These are phyloP conservation scores for Zenarchopterus dispar DNA, from an alignment of 2,797 vertebrate genomes.

Conservation along the genomic window DNA sequence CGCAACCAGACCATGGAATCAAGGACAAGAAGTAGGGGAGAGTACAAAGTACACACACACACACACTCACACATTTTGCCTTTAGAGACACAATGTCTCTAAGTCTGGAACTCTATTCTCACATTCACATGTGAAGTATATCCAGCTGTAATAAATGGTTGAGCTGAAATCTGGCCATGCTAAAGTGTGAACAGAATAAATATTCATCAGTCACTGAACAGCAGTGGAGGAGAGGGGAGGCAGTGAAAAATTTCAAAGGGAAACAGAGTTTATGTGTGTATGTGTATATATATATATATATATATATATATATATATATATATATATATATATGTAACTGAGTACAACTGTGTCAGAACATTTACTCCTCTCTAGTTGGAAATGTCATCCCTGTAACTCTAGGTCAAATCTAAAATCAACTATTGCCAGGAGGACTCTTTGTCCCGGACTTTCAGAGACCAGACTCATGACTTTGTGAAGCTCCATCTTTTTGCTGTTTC, in stretches of 20 bases:
- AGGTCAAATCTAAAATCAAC: conserved; percentile 54
- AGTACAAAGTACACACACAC: conserved; percentile 15
- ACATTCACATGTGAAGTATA: conserved; percentile 43
- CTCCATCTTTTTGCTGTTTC: conserved; percentile 10
- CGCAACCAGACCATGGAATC: conserved; percentile 59
- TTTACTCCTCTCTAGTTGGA: conserved; percentile 41
- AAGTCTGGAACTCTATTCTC: conserved; percentile 43
- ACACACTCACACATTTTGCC: conserved; percentile 26
- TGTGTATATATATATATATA: no score
- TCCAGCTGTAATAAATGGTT: conserved; percentile 47
- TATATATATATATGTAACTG: no score
- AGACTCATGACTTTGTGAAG: conserved; percentile 20
- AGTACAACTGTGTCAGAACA: conserved; percentile 50
- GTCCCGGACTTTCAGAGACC: conserved; percentile 25
- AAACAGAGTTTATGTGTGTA: conserved; percentile 19
- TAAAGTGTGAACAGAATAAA: conserved; percentile 69
- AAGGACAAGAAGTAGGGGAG: conserved; percentile 51
- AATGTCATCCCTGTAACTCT: conserved; percentile 41
- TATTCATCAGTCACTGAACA: conserved; percentile 67
- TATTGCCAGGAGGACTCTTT: conserved; percentile 16
- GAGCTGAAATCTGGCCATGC: conserved; percentile 53
- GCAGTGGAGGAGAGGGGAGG: conserved; percentile 39
- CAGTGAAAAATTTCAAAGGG: conserved; percentile 52
- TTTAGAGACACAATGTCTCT: conserved; percentile 35
- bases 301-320: no score